Evolutionary conservation across 1,140 invertebrate species (phyloP).

Genomic region (Heliconius himera): DNA sequence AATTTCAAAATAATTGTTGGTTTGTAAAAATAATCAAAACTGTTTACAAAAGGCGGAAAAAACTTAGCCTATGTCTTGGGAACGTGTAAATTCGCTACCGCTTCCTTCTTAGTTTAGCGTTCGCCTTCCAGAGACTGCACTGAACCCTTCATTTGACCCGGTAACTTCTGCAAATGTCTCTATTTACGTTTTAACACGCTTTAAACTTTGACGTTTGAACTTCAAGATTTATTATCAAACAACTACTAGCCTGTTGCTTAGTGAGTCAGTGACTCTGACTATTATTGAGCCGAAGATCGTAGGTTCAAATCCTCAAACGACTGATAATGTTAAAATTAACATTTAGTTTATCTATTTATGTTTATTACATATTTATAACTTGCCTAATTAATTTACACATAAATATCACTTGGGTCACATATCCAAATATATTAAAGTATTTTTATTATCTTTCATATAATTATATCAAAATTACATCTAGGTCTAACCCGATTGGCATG

Average conservation of each 20-base stretch:
- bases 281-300: neutral
- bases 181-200: neutral
- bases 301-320: neutral
- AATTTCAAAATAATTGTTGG: no score
- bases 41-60: no score
- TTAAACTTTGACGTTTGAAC: neutral
- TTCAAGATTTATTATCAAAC: no score
- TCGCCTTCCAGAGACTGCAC: slow-evolving; percentile 63
- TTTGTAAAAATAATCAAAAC: no score
- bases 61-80: no score
- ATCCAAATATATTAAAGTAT: neutral
- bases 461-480: neutral
- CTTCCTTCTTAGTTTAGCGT: slow-evolving; percentile 54
- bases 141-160: slow-evolving; percentile 20
- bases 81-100: slow-evolving; percentile 13
- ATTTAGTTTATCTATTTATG: neutral
- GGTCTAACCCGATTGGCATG: no score
- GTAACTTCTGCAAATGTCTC: slow-evolving; percentile 23
- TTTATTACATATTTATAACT: neutral
- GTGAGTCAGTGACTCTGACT: neutral
- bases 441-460: neutral
- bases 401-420: neutral
- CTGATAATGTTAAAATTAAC: neutral
- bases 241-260: no score
- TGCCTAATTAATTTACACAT: neutral